A percentile compares a stretch with the other conserved stretches of the same genome.
Conservation (phyloP, 92 coral and sea anemone species). For the Paramuricea clavata region DNA sequence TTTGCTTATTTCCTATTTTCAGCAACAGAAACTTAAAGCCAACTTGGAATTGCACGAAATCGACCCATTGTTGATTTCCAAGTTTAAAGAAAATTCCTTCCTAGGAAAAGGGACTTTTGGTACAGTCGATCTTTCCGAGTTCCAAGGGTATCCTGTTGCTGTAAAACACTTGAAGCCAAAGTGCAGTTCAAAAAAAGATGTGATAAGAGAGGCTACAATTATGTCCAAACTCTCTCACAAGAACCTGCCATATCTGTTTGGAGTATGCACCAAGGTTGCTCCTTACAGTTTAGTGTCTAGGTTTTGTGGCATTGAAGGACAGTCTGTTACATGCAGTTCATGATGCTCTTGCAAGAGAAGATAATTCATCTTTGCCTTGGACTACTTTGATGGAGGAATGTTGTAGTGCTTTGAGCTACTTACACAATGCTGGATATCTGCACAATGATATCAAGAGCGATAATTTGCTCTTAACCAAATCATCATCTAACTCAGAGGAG, state of each 20-base stretch:
- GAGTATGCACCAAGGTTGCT: background rate
- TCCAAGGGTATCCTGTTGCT: slow-evolving; percentile 38
- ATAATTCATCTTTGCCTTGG: slow-evolving; percentile 25
- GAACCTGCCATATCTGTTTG: slow-evolving; percentile 38
- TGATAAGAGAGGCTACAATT: slow-evolving; percentile 5
- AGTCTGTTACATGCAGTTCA: slow-evolving; percentile 14
- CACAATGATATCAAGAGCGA: slow-evolving; percentile 47
- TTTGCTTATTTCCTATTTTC: too few species aligned
- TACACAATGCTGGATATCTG: slow-evolving; percentile 1
- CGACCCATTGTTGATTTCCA: slow-evolving; percentile 30
- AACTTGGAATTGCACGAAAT: slow-evolving; percentile 33
- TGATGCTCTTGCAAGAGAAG: slow-evolving; percentile 10
- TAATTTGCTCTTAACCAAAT: slow-evolving; percentile 25
- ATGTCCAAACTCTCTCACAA: slow-evolving; percentile 15
- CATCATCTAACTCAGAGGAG: background rate
- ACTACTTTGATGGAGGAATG: background rate
- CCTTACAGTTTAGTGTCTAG: slow-evolving; percentile 20
- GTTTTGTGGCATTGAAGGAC: slow-evolving; percentile 2
- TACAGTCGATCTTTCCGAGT: background rate
- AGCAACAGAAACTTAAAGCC: too few species aligned
- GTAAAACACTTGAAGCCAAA: slow-evolving; percentile 14
- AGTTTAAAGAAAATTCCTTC: background rate
- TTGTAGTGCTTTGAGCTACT: background rate
- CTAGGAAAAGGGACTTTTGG: slow-evolving; percentile 19
- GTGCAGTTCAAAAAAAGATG: slow-evolving; percentile 11